Evolutionary conservation across 2,797 vertebrate genomes (phyloP), one percentile per base, ranked within the genome.

Genomic region (Hozukius guyotensis): DNA sequence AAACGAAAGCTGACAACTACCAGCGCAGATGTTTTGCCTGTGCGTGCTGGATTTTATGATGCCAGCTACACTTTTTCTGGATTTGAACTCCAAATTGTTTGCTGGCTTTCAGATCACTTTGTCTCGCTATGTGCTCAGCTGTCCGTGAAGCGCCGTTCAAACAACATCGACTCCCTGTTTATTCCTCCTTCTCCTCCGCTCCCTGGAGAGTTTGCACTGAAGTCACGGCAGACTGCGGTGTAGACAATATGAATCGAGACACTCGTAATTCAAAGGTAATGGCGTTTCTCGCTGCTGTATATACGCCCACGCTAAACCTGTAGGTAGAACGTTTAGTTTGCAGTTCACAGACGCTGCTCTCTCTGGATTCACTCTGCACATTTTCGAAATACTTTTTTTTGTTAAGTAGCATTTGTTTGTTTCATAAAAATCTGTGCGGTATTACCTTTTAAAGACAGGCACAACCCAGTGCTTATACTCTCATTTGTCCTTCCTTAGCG

Each of bases 121-220:
- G 68, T 86, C 70, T 69, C 25, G 72, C 36, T 78, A n/a, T 78
- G 74, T 74, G 82, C 80, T 90, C 80, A 82, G 83, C 80, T 92
- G 69, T 87, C 77, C 22, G 7, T 78, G 69, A 88, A 88, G 76
- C 74, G 5, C 64, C 57, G 59, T 85, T 89, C 71, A 74, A 88
- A 88, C 83, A 87, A 87, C 66, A 65, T 61, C 61, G 18, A 78
- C 76, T 86, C 56, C 55, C 72, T 63, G 76, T 86, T 89, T 87
- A 71, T 87, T 85, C 24, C 59, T 56, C 53, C 29, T 69, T 31
- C 69, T 78, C 29, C 27, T 66, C 25, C 4, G 53, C 81, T 90
- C 90, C 63, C 78, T 2, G 42, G 85, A 87, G 87, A 86, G 31
- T 57, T 65, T 81, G 77, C 32, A 56, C n/a, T 74, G 74, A 83